phyloP scores from a whole-genome alignment of 2,888 invertebrate species.

The Halictus quadricinctus region DNA sequence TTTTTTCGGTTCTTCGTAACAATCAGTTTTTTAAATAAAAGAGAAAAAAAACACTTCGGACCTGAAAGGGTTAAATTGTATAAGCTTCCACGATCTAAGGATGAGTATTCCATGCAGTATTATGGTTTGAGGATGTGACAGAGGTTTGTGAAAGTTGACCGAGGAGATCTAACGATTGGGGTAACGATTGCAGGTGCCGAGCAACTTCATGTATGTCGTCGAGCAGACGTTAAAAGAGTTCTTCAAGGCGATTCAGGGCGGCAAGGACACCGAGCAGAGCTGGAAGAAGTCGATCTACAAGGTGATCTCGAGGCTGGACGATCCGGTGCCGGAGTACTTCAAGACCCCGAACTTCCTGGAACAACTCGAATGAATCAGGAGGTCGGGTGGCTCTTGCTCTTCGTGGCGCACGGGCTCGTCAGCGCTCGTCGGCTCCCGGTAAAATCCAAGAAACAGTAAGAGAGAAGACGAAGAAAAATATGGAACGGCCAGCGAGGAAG shows the following conservation, averaged over 20 bases:
- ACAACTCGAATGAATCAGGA: conserved; percentile 92
- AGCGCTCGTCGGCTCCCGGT: conserved; percentile 67
- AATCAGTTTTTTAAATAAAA: too few species aligned
- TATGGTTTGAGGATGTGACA: background rate
- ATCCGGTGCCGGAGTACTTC: conserved; percentile 99
- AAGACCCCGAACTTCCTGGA: conserved; percentile 99
- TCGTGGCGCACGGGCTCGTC: conserved; percentile 69
- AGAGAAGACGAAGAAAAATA: conserved; percentile 6
- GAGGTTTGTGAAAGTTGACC: background rate
- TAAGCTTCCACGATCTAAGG: background rate
- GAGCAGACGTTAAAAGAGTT: conserved; percentile 99
- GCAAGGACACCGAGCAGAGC: conserved; percentile 98
- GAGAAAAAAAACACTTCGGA: background rate
- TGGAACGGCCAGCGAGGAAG: conserved; percentile 74
- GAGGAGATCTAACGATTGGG: background rate
- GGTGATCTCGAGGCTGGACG: conserved; percentile 99
- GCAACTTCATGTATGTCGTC: conserved; percentile 97
- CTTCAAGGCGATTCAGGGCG: conserved; percentile 98
- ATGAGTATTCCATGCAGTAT: background rate
- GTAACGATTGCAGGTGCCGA: conserved; percentile 90
- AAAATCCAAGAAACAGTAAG: conserved; percentile 37
- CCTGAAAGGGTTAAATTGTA: background rate
- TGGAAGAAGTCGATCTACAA: conserved; percentile 99
- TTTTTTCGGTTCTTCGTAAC: too few species aligned
- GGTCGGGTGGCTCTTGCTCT: conserved; percentile 74